Evolutionary conservation across 2,797 vertebrate genomes (phyloP), one percentile per base, ranked within the genome.

Genomic region (Artibeus jamaicensis): DNA sequence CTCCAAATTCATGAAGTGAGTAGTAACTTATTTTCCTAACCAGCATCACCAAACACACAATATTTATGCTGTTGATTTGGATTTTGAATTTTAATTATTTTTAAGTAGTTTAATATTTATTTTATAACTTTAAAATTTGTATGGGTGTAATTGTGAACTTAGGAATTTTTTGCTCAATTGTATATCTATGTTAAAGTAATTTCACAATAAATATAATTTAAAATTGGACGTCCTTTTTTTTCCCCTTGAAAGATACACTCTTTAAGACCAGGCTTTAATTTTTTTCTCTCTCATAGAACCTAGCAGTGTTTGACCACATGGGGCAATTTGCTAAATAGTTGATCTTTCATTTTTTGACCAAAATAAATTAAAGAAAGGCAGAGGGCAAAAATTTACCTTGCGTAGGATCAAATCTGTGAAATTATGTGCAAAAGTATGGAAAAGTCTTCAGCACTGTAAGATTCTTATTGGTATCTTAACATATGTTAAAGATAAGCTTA

Each of bases 331-430:
- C 14, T 93, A 77, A 73, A 71, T 37, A 89, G 39, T 73, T 82
- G 70, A 50, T n/a, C 19, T 37, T 86, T 85, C 5, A 50, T 90
- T 91, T n/a, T n/a, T 46, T 48, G 44, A 70, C 22, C n/a, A 79
- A 91, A 86, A 39, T 18, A 93, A 90, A 62, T 55, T 42, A 88
- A 81, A 89, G 44, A 59, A 76, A 85, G n/a, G n/a, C n/a, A n/a
- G 50, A 81, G 59, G 39, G 6, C 3, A 55, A n/a, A 50, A 11
- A 74, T 90, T 67, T 82, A 34, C 3, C 29, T 78, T 73, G 3
- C 3, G 9, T 12, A 9, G n/a, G n/a, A 48, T 71, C 14, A 39
- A 50, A 68, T 93, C n/a, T 82, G 6, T 87, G 76, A 91, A 91
- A 86, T 50, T 70, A 53, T 29, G 9, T 44, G 9, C 53, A 76